Conservation (phyloP, 2,888 invertebrate species). For the Erebia palarica region DNA sequence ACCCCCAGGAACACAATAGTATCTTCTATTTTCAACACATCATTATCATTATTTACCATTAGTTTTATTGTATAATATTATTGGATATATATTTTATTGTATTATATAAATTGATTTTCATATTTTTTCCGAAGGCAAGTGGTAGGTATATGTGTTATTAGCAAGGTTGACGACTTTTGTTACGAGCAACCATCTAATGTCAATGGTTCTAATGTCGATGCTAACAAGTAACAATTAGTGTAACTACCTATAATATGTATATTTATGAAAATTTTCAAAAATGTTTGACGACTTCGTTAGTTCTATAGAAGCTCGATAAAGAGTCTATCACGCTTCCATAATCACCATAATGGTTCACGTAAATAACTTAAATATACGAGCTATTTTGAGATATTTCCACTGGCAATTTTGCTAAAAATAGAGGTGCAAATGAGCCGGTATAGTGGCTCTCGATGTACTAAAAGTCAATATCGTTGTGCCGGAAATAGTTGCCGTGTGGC, state of each 20-base stretch:
- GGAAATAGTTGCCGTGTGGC: slow-evolving; percentile 35
- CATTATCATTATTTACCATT: no score
- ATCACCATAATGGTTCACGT: background rate
- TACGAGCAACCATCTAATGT: background rate
- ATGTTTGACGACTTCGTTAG: background rate
- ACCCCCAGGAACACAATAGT: no score
- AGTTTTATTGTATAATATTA: no score
- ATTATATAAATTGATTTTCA: no score
- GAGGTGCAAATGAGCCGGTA: slow-evolving; percentile 24
- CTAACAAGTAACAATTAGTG: background rate
- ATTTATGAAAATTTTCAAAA: background rate
- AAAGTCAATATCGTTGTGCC: slow-evolving; percentile 38
- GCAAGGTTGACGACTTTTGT: background rate
- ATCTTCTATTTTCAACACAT: no score
- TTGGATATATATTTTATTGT: no score
- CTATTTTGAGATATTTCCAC: slow-evolving; percentile 7
- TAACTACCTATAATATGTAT: background rate
- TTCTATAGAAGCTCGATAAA: background rate
- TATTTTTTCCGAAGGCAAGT: no score
- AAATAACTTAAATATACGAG: slow-evolving; percentile 4
- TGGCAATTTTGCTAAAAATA: slow-evolving; percentile 21
- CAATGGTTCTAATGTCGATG: background rate
- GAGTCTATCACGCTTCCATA: slow-evolving; percentile 4
- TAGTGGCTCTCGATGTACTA: slow-evolving; percentile 24
- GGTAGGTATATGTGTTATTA: no score